A percentile compares a stretch with the other conserved stretches of the same genome.
Conservation (phyloP, 2,797 vertebrate genomes). For the Yasuhikotakia modesta region DNA sequence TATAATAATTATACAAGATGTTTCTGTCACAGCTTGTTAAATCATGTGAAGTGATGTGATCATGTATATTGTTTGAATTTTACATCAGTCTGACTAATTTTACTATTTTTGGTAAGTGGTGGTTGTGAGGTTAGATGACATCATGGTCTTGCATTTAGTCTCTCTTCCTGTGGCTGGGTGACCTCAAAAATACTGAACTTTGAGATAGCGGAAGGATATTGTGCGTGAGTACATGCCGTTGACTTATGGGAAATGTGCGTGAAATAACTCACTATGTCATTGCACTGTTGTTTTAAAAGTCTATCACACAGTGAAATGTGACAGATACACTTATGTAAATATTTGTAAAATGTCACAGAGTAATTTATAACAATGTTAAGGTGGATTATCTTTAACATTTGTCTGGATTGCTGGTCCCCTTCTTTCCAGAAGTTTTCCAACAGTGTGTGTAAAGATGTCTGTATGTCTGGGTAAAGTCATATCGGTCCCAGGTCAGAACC, state of each 20-base stretch:
- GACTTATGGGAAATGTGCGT: constrained; percentile 1
- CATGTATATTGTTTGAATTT: neutral
- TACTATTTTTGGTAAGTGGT: neutral
- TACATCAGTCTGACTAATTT: constrained; percentile 1
- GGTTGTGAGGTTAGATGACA: constrained; percentile 1
- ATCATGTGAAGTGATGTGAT: neutral
- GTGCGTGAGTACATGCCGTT: neutral
- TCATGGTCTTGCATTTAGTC: constrained; percentile 20
- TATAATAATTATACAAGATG: neutral
- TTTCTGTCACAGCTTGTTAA: neutral
- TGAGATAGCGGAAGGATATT: constrained; percentile 1
- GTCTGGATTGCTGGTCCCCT: constrained; percentile 1
- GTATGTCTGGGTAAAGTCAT: constrained; percentile 23
- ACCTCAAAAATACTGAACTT: constrained; percentile 15
- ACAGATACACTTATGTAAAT: constrained; percentile 23
- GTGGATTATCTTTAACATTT: constrained; percentile 9
- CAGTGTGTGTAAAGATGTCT: constrained; percentile 14
- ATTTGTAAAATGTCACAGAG: constrained; percentile 13
- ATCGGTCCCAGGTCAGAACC: constrained; percentile 28
- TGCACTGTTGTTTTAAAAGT: neutral
- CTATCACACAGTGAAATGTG: constrained; percentile 4
- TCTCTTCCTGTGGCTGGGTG: constrained; percentile 15
- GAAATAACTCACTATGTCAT: neutral
- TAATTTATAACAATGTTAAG: constrained; percentile 20
- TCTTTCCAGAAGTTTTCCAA: neutral